Evolutionary conservation across 2,888 invertebrate genomes (phyloP), one percentile per base, ranked within the genome.

Genomic region (Epiblema foenella): DNA sequence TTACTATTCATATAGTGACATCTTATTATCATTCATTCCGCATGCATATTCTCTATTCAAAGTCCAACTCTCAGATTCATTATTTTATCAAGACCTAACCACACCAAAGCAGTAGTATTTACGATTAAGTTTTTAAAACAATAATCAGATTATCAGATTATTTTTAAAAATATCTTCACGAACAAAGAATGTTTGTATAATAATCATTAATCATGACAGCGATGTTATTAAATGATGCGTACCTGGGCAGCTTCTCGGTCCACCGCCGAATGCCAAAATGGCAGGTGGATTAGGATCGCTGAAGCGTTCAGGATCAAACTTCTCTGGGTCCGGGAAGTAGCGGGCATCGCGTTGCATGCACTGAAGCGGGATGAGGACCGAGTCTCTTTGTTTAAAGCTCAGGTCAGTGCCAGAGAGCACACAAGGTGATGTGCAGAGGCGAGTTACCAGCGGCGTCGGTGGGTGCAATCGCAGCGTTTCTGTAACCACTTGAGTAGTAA

Each of bases 181-280:
- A 64, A 68, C 67, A 68, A 67, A 73, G 69, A 67, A 69, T 71
- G 57, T 67, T 69, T 68, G 33, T 67, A 67, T 63, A 59, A 74
- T 63, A 51, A 71, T 11, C 33, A 37, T 20, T 63, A 51, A 71
- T 11, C 33, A 37, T 20, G 20, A 37, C 37, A 52, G 51, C 52
- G 52, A 11, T n/a, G 15, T 39, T 20, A 33, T 24, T 42, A 29
- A 57, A 62, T 18, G 58, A 42, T 42, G 80, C 83, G 83, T 84
- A 93, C 93, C 93, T 74, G 91, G 92, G 75, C 93, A 93, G 81
- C 85, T 88, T 75, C 93, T 86, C 3, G 93, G 93, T 37, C 93
- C 93, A 69, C 91, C 90, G 1, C 93, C 93, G 67, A 91, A 93
- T 10, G 93, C 89, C 56, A 92, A 76, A 74, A 93, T 93, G 1